Evolutionary conservation across 2,797 vertebrate species (phyloP).

Genomic region (Eulemur rubriventer): DNA sequence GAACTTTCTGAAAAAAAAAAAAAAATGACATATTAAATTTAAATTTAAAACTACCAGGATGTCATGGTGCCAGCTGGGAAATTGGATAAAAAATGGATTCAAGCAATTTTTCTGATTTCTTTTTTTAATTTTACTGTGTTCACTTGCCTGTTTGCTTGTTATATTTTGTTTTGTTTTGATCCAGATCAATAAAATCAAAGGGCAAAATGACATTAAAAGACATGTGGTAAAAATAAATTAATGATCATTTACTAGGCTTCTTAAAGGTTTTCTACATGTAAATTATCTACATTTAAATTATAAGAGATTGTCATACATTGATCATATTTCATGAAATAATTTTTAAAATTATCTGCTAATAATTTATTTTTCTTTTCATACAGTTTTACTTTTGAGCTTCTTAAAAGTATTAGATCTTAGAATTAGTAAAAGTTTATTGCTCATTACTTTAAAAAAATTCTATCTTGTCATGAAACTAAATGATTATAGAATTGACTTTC

Average conservation of each 20-base stretch:
- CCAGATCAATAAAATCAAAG: background rate
- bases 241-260: background rate
- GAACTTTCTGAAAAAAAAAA: slow-evolving; percentile 57
- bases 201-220: background rate
- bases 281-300: background rate
- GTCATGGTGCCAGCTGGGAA: background rate
- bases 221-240: background rate
- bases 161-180: background rate
- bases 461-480: background rate
- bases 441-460: background rate
- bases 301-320: background rate
- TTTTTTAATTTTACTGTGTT: background rate
- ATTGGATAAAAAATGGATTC: background rate
- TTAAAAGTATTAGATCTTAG: background rate
- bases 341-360: background rate
- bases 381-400: background rate
- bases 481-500: background rate
- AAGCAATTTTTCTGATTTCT: background rate
- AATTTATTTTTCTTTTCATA: background rate
- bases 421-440: background rate
- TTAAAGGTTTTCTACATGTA: background rate
- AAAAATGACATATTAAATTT: background rate
- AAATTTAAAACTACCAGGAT: slow-evolving; percentile 18
- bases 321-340: background rate
- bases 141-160: background rate